These are phyloP conservation scores for Echinops telfairi DNA, from an alignment of 2,113 vertebrate genomes.

Conservation along the genomic window DNA sequence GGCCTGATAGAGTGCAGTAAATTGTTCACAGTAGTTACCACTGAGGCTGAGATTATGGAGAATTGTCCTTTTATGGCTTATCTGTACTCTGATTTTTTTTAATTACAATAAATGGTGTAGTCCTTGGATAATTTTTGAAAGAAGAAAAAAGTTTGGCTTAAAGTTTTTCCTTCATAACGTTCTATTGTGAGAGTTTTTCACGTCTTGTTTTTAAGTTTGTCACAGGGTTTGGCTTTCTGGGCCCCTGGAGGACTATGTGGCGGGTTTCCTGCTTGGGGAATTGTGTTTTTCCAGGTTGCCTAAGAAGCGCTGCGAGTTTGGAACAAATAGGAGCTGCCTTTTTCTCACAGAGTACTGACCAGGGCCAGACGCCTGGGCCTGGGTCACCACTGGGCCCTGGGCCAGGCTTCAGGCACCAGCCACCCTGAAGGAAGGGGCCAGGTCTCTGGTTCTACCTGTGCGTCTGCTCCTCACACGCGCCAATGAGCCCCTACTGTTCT, in stretches of 20 bases:
- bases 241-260: slow-evolving; percentile 35
- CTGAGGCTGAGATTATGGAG: background rate
- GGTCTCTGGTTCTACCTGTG: background rate
- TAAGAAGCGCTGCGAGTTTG: slow-evolving; percentile 65
- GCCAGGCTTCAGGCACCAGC: background rate
- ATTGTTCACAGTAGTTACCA: background rate
- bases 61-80: slow-evolving; percentile 52
- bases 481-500: background rate
- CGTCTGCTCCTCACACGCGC: too few relatives aligned
- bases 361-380: background rate
- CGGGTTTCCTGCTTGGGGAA: slow-evolving; percentile 73
- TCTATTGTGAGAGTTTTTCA: slow-evolving; percentile 77
- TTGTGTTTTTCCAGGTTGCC: slow-evolving; percentile 79
- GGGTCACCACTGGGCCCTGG: background rate
- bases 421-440: background rate
- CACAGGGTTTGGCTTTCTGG: slow-evolving; percentile 73
- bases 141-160: background rate
- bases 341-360: slow-evolving; percentile 23
- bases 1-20: background rate
- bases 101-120: slow-evolving; percentile 47
- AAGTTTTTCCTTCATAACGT: background rate
- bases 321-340: slow-evolving; percentile 68
- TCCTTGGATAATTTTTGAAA: slow-evolving; percentile 33
- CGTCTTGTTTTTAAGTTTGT: slow-evolving; percentile 70
- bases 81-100: slow-evolving; percentile 52